Evolutionary conservation across 2,888 invertebrate genomes (phyloP).

Genomic region (Aethes cnicana): DNA sequence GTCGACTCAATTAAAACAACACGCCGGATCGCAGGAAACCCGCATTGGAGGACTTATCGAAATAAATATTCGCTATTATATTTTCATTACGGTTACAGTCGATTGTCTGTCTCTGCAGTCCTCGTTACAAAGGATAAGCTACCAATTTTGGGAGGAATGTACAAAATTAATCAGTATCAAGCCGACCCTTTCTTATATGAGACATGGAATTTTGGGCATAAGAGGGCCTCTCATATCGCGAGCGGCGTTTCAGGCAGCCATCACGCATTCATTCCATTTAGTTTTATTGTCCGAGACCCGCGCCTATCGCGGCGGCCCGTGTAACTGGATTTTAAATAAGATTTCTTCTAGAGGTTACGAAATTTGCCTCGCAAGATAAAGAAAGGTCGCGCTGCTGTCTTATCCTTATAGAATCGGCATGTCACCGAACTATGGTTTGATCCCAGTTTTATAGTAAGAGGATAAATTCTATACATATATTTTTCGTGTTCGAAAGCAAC

Average conservation of each 20-base stretch:
- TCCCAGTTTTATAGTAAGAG: constrained; percentile 61
- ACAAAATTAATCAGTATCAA: constrained; percentile 58
- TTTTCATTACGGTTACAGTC: not conserved
- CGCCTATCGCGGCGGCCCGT: constrained; percentile 74
- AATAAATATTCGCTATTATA: not conserved
- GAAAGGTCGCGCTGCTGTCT: constrained; percentile 74
- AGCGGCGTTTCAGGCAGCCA: constrained; percentile 69
- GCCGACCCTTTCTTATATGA: constrained; percentile 61
- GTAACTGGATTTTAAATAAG: constrained; percentile 82
- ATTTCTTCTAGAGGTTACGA: constrained; percentile 71
- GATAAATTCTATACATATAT: constrained; percentile 32
- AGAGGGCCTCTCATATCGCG: constrained; percentile 69
- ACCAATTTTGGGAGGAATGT: constrained; percentile 50
- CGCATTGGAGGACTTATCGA: constrained; percentile 5
- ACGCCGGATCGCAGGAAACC: not conserved
- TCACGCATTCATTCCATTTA: constrained; percentile 81
- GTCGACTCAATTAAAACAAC: constrained; percentile 39
- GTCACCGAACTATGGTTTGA: constrained; percentile 66
- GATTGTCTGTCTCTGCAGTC: constrained; percentile 30
- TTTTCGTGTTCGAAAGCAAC: constrained; percentile 50
- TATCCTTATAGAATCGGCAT: constrained; percentile 69
- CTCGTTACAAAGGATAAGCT: constrained; percentile 44
- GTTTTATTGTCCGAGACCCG: constrained; percentile 80
- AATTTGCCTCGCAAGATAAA: constrained; percentile 79
- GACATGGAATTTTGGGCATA: constrained; percentile 61